Evolutionary conservation across 2,888 invertebrate genomes (phyloP).

Genomic region (Cheilosia vulpina): DNA sequence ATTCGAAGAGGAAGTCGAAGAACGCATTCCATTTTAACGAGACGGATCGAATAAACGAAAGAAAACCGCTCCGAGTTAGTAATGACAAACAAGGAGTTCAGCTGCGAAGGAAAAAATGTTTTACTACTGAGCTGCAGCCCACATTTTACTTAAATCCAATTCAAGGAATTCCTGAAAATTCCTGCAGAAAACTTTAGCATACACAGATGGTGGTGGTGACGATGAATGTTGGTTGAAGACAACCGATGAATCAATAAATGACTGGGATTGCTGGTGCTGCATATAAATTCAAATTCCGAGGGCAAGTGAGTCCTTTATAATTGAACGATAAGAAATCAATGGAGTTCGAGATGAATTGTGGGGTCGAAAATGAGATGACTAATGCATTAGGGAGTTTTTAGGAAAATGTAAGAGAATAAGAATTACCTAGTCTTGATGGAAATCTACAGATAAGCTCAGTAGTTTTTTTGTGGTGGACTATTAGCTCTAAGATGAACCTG

Average conservation of each 20-base stretch:
- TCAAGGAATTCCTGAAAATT: slow-evolving; percentile 66
- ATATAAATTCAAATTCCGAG: slow-evolving; percentile 70
- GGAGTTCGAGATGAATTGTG: slow-evolving; percentile 7
- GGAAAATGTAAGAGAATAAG: too few relatives aligned
- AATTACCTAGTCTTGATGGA: too few relatives aligned
- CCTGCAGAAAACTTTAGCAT: slow-evolving; percentile 63
- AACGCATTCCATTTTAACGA: slow-evolving; percentile 62
- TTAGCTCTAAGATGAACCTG: too few relatives aligned
- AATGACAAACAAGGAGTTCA: slow-evolving; percentile 29
- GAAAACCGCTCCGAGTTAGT: slow-evolving; percentile 21
- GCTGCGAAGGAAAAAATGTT: slow-evolving; percentile 27
- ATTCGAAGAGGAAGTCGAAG: slow-evolving; percentile 30
- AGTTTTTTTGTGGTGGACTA: too few relatives aligned
- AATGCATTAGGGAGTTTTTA: slow-evolving; percentile 11
- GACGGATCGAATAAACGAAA: slow-evolving; percentile 50
- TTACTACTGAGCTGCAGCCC: slow-evolving; percentile 32
- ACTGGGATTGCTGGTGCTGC: slow-evolving; percentile 65
- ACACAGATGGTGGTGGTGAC: neutral
- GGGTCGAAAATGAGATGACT: neutral
- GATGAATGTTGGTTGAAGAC: slow-evolving; percentile 47
- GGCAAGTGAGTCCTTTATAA: slow-evolving; percentile 34
- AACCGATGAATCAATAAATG: slow-evolving; percentile 72
- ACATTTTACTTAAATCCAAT: slow-evolving; percentile 74
- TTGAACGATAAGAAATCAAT: slow-evolving; percentile 64
- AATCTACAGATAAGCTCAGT: too few relatives aligned